A percentile compares a stretch with the other conserved stretches of the same genome.
Conservation (phyloP, 2,888 invertebrate species). For the Himalopsyche tibetana region DNA sequence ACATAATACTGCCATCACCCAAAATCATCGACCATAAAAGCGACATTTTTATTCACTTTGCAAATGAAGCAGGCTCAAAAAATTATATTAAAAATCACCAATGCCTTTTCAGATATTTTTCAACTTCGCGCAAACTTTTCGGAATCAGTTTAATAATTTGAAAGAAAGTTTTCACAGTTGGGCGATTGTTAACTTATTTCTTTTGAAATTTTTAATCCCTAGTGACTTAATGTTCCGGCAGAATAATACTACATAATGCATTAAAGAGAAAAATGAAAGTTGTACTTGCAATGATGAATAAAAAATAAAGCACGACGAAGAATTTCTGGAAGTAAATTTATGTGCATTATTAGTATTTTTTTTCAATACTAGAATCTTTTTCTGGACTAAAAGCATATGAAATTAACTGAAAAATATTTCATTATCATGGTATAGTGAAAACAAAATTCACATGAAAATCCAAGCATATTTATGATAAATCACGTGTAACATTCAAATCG, state of each 20-base stretch:
- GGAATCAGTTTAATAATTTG: conserved; percentile 27
- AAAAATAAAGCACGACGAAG: not conserved
- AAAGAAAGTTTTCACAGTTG: conserved; percentile 9
- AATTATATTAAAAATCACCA: not conserved
- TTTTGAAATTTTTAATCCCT: conserved; percentile 9
- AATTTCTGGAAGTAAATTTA: too few relatives aligned
- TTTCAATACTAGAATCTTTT: too few relatives aligned
- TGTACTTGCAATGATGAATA: not conserved
- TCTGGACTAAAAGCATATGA: too few relatives aligned
- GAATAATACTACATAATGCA: conserved; percentile 14
- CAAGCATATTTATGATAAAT: too few relatives aligned
- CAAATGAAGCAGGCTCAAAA: not conserved
- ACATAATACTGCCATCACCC: not conserved
- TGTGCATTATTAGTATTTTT: too few relatives aligned
- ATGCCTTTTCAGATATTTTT: not conserved
- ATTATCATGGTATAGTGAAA: too few relatives aligned
- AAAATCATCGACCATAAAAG: not conserved
- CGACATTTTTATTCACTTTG: conserved; percentile 9
- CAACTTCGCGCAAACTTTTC: not conserved
- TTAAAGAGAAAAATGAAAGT: conserved; percentile 7
- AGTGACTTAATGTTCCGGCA: not conserved
- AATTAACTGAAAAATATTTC: too few relatives aligned
- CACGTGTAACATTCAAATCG: too few relatives aligned
- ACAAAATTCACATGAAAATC: too few relatives aligned
- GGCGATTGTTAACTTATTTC: conserved; percentile 29